Conservation (phyloP, 2,113 vertebrate species). For the Myodes glareolus region DNA sequence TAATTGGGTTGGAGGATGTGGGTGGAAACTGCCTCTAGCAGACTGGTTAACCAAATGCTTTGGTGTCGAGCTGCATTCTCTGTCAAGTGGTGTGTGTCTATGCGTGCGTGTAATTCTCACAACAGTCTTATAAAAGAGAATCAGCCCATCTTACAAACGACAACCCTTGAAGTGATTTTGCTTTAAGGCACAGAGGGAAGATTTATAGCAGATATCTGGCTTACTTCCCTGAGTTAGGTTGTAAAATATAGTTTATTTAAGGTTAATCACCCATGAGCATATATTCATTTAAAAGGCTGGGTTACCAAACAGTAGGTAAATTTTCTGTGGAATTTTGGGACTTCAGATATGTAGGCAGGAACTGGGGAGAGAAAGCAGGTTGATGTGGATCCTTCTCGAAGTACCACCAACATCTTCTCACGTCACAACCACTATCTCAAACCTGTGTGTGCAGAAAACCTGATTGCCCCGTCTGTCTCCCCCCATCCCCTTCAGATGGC, state of each 20-base stretch:
- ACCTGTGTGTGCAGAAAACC: too few species aligned
- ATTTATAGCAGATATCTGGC: background rate
- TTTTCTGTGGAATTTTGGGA: conserved; percentile 12
- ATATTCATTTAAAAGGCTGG: conserved; percentile 8
- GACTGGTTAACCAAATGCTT: conserved; percentile 28
- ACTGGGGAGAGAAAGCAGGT: background rate
- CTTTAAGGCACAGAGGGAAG: background rate
- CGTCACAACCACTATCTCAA: background rate
- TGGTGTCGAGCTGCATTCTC: conserved; percentile 2
- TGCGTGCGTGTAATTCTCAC: background rate
- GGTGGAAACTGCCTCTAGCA: conserved; percentile 47
- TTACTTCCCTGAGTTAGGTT: background rate
- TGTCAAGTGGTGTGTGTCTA: background rate
- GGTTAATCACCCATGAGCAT: background rate
- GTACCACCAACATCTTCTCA: background rate
- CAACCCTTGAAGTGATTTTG: background rate
- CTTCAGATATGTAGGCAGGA: background rate
- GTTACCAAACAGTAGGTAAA: background rate
- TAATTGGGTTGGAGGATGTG: conserved; percentile 64
- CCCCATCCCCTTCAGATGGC: background rate
- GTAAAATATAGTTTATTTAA: conserved; percentile 32
- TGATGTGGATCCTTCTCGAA: background rate
- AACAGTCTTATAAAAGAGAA: background rate
- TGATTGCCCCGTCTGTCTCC: background rate
- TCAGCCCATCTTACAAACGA: background rate